Percentiles rank a stretch among this genome's conserved stretches.
phyloP scores from a whole-genome alignment of 2,888 invertebrate species.

The Sphaerophoria rueppellii region DNA sequence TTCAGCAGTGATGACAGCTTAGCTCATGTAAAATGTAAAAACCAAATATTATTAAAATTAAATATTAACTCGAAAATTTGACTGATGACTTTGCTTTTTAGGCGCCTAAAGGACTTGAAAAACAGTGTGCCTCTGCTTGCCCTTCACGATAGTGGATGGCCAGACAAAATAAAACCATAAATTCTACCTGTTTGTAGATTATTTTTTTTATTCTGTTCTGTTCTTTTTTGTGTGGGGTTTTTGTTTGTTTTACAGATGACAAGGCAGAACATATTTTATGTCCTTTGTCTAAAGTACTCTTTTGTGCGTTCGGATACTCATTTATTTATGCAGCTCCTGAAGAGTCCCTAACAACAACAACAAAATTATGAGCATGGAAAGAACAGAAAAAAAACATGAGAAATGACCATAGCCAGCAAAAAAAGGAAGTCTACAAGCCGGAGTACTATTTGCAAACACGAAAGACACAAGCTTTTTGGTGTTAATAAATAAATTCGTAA shows the following conservation, averaged over 20 bases:
- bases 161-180: constrained; percentile 18
- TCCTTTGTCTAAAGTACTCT: constrained; percentile 29
- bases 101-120: not conserved
- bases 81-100: constrained; percentile 2
- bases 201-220: not conserved
- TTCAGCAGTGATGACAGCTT: not conserved
- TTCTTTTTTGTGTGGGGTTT: not conserved
- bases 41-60: constrained; percentile 13
- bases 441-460: too few relatives aligned
- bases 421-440: not conserved
- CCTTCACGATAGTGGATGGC: not conserved
- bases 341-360: not conserved
- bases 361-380: not conserved
- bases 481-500: constrained; percentile 25
- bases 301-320: constrained; percentile 15
- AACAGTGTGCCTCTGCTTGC: not conserved
- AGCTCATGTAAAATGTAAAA: not conserved
- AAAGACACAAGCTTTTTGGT: not conserved
- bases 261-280: not conserved
- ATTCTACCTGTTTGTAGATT: constrained; percentile 2
- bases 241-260: constrained; percentile 22
- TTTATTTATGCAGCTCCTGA: constrained; percentile 20
- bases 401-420: not conserved
- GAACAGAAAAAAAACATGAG: not conserved
- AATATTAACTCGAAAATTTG: constrained; percentile 19